Conservation (phyloP, 2,888 invertebrate species). For the Antitype chi region DNA sequence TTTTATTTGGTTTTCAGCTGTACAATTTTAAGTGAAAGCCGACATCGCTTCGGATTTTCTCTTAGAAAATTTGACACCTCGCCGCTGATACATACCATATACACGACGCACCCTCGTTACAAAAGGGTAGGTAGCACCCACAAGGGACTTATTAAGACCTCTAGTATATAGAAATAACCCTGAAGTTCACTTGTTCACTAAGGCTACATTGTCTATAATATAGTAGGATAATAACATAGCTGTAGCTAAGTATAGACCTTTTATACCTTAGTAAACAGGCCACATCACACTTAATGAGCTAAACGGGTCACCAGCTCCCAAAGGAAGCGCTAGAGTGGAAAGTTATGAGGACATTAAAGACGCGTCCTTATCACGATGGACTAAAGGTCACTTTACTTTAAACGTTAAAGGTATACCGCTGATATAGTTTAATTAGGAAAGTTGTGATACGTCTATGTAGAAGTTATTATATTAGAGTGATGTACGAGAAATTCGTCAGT, state of each 20-base stretch:
- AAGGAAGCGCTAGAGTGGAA: conserved; percentile 63
- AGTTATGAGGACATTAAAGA: conserved; percentile 44
- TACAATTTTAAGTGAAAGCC: no score
- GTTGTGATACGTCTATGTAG: conserved; percentile 64
- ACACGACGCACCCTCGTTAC: conserved; percentile 27
- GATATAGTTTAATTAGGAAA: conserved; percentile 68
- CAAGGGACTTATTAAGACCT: conserved; percentile 39
- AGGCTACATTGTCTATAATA: conserved; percentile 28
- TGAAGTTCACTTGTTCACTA: conserved; percentile 11
- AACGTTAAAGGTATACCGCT: conserved; percentile 33
- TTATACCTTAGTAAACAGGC: conserved; percentile 49
- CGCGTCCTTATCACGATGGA: conserved; percentile 42
- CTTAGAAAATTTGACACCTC: no score
- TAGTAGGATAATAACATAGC: conserved; percentile 15
- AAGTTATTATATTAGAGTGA: conserved; percentile 33
- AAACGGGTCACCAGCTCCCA: conserved; percentile 68
- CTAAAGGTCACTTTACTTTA: conserved; percentile 60
- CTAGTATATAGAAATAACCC: conserved; percentile 38
- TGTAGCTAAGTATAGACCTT: conserved; percentile 38
- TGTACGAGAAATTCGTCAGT: conserved; percentile 36
- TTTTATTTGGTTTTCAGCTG: no score
- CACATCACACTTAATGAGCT: conserved; percentile 64
- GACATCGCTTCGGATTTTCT: no score
- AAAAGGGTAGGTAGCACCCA: conserved; percentile 36
- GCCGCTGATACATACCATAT: no score